Base-by-base conservation (phyloP, 2,797 vertebrate genomes). In the Catamblyrhynchus diadema region DNA sequence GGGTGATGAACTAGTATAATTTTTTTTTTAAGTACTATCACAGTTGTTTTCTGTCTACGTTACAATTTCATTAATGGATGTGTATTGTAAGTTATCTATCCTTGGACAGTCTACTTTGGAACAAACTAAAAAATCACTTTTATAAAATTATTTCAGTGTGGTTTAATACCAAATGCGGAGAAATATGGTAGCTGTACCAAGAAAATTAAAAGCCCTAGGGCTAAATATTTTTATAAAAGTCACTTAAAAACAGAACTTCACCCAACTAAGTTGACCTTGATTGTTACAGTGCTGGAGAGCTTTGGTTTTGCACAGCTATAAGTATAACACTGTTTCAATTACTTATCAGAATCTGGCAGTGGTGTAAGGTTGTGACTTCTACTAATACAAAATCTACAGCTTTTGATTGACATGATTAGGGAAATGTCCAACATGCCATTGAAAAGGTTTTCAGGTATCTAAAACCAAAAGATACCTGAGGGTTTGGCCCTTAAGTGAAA, bases 201-300 rank as follows among this genome's bases (percentile, higher is more conserved):
- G 83, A 71, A 92, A 89, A 96, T 95, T 45, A 86, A 86, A 95
- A 96, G 45, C 50, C 59, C 23, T 65, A n/a, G 30, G 35, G 70
- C 71, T 81, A 79, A 70, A 54, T 86, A 47, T 79, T 83, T 92
- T 83, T 94, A 42, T 67, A 66, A 61, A 91, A 83, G 44, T 59
- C 6, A 69, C 75, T 81, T 87, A 37, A 67, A 89, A 77, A 8
- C 66, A 70, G n/a, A 88, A 70, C 37, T 84, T 89, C 56, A 57
- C 8, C 62, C 39, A 81, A 32, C 74, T 33, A 44, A 51, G 61
- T 79, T 90, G 85, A 72, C 80, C 48, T 92, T 91, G 33, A 23
- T 72, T 4, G 3, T 82, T 61, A 32, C 32, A 35, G 27, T n/a
- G 30, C 53, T 88, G 56, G 44, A 79, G 66, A 78, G 12, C 30